Conservation (phyloP, 2,888 invertebrate species). For the Catocala sponsa region DNA sequence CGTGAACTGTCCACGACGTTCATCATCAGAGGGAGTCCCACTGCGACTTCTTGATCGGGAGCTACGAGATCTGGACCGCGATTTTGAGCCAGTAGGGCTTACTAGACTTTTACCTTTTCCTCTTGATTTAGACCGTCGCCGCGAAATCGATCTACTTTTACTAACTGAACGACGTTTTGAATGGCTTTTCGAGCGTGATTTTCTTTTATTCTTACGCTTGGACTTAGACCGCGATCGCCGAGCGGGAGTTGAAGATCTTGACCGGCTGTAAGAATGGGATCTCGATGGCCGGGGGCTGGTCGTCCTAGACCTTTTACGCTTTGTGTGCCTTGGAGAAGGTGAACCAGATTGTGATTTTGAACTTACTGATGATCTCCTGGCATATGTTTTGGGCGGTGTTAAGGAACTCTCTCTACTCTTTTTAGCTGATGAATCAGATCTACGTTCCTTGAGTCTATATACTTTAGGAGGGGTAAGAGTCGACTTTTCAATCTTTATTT, state of each 20-base stretch:
- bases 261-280: slow-evolving; percentile 60
- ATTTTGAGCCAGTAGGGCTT: slow-evolving; percentile 53
- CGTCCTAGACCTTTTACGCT: slow-evolving; percentile 45
- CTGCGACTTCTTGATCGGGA: slow-evolving; percentile 65
- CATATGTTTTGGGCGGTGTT: slow-evolving; percentile 80
- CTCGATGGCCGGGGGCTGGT: slow-evolving; percentile 54
- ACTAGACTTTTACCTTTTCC: slow-evolving; percentile 54
- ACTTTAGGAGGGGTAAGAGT: slow-evolving; percentile 67
- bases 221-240: slow-evolving; percentile 59
- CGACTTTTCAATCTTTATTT: slow-evolving; percentile 62
- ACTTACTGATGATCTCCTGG: slow-evolving; percentile 67
- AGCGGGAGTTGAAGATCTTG: slow-evolving; percentile 58
- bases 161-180: slow-evolving; percentile 62
- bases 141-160: slow-evolving; percentile 57
- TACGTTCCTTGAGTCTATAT: slow-evolving; percentile 62
- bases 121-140: slow-evolving; percentile 63
- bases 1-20: slow-evolving; percentile 82
- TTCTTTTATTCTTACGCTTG: slow-evolving; percentile 57
- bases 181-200: slow-evolving; percentile 65
- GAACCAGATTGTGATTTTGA: slow-evolving; percentile 70
- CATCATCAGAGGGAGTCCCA: slow-evolving; percentile 74
- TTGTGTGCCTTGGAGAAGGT: slow-evolving; percentile 57
- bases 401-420: slow-evolving; percentile 71
- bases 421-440: slow-evolving; percentile 58
- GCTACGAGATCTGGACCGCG: slow-evolving; percentile 64